Percentiles rank a stretch among this genome's conserved stretches.
These are phyloP conservation scores for Cheilosia pagana DNA, from an alignment of 2,888 invertebrate genomes.

Conservation along the genomic window DNA sequence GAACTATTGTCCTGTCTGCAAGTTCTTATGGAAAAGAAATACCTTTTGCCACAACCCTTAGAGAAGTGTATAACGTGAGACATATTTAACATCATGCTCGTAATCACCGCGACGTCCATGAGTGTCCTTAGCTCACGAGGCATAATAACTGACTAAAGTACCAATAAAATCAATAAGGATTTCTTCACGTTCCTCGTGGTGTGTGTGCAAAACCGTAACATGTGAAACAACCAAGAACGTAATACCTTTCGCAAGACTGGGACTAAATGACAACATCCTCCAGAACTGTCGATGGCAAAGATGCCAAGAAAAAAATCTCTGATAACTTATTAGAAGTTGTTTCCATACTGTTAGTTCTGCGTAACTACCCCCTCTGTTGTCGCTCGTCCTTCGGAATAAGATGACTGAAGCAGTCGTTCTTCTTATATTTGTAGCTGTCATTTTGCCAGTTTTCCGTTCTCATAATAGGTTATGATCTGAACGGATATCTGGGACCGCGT, in stretches of 20 bases:
- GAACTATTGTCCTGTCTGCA: conserved; percentile 18
- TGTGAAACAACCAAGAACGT: conserved; percentile 8
- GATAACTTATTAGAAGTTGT: neutral
- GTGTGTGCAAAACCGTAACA: conserved; percentile 6
- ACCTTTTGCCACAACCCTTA: conserved; percentile 10
- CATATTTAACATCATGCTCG: conserved; percentile 2
- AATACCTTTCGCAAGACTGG: conserved; percentile 31
- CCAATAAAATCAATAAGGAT: conserved; percentile 51
- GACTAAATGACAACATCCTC: conserved; percentile 12
- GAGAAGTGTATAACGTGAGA: conserved; percentile 3
- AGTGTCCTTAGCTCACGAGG: conserved; percentile 39
- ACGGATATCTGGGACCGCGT: neutral
- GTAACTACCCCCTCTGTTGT: neutral
- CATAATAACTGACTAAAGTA: conserved; percentile 29
- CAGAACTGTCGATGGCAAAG: conserved; percentile 1
- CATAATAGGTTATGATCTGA: conserved; percentile 30
- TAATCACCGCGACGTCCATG: conserved; percentile 23
- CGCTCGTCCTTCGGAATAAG: conserved; percentile 28
- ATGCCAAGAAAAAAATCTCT: neutral
- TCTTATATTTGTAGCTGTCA: conserved; percentile 30
- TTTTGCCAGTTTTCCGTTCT: conserved; percentile 26
- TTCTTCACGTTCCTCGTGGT: conserved; percentile 5
- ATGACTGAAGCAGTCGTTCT: conserved; percentile 54
- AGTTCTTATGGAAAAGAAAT: conserved; percentile 1
- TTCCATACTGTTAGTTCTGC: conserved; percentile 4